Base-by-base conservation (phyloP, 2,888 invertebrate species). In the Caenorhabditis sinica region DNA sequence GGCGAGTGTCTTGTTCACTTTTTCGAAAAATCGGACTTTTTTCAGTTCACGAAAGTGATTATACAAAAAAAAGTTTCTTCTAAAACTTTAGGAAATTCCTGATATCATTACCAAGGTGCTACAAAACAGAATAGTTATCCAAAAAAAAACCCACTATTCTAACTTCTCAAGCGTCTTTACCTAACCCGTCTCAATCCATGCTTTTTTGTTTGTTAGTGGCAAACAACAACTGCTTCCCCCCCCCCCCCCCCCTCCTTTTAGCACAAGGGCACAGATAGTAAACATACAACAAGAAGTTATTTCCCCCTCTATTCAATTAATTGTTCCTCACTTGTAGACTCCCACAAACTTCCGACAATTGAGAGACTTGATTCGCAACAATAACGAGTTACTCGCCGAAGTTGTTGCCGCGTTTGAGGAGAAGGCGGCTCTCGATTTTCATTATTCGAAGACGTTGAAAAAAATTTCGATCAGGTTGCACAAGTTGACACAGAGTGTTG, bases 371-470 rank as follows among this genome's bases (percentile, higher is more conserved):
- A 82, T 89, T 36, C 72, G 77, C 69, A 83, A 82, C 51, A 86
- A 88, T 72, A 89, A 88, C 61, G 87, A 88, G 20, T 69, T 84
- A 17, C 60, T 89, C 9, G 83, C 79, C n/a, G 89, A 89, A 60
- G 81, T 89, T 17, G 85, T 89, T 13, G 60, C 79, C 17, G 85
- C 87, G 30, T 86, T 89, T 36, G 89, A 89, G 53, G 89, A 89
- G 53, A 88, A 88, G 68, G 87, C 88, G 0, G 86, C 86, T n/a
- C 69, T 89, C 30, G 89, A 88, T 72, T 86, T 87, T 53, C 86
- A 88, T 28, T 89, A 89, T 61, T 87, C 89, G 28, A 89, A 89
- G 75, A 82, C 86, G 40, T 73, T 89, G 81, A 86, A 89, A 61
- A 88, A 88, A 36, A 73, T 89, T 23, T 86, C 89, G 15, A 82